A percentile compares a stretch with the other conserved stretches of the same genome.
phyloP scores from a whole-genome alignment of 2,888 invertebrate genomes.

The Dusona sp. region DNA sequence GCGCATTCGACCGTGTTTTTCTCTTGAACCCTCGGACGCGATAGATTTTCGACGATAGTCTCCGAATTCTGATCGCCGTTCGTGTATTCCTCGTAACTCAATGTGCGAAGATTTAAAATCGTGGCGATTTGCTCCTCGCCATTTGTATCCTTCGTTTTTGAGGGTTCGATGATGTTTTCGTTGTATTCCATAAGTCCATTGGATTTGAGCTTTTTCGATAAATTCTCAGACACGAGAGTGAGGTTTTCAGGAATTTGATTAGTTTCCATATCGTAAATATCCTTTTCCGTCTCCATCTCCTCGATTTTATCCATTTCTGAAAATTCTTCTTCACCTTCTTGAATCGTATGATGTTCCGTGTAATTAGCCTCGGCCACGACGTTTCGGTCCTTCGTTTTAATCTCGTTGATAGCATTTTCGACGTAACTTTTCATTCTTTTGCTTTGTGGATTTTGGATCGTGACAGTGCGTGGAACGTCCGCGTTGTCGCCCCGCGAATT shows the following conservation, averaged over 20 bases:
- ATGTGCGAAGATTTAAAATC: slow-evolving; percentile 74
- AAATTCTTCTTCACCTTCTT: slow-evolving; percentile 30
- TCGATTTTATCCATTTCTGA: slow-evolving; percentile 8
- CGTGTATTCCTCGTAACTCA: slow-evolving; percentile 81
- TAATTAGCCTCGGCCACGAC: slow-evolving; percentile 16
- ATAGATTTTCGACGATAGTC: slow-evolving; percentile 29
- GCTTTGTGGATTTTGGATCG: slow-evolving; percentile 64
- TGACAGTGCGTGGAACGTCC: slow-evolving; percentile 36
- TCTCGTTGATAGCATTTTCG: slow-evolving; percentile 76
- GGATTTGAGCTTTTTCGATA: slow-evolving; percentile 63
- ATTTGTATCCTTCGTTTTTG: slow-evolving; percentile 70
- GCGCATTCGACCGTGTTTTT: background rate
- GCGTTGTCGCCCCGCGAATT: background rate
- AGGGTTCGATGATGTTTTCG: slow-evolving; percentile 56
- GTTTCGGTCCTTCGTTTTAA: slow-evolving; percentile 70
- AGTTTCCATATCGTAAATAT: background rate
- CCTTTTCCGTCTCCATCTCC: slow-evolving; percentile 16
- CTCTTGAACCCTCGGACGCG: slow-evolving; percentile 22
- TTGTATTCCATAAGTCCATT: slow-evolving; percentile 74
- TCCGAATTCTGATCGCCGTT: slow-evolving; percentile 66
- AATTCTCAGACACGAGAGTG: background rate
- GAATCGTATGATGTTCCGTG: slow-evolving; percentile 22
- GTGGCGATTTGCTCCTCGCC: slow-evolving; percentile 71
- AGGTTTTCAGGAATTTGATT: slow-evolving; percentile 22
- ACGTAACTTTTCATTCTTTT: slow-evolving; percentile 77